Evolutionary conservation across 2,888 invertebrate genomes (phyloP), one percentile per base, ranked within the genome.

Genomic region (Ennomos fuscantarius): DNA sequence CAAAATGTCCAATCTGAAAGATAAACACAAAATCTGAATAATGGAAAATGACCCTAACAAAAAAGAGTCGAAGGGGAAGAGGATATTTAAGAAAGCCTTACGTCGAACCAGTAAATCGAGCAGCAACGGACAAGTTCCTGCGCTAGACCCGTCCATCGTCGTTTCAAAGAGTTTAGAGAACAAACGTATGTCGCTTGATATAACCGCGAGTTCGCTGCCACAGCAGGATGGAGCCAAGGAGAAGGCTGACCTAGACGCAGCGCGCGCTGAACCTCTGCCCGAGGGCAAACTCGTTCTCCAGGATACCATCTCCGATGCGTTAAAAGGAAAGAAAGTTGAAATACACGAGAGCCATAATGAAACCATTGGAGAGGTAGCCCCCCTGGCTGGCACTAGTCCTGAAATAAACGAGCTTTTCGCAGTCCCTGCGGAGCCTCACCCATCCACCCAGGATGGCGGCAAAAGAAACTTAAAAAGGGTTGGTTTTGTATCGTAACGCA

Each of bases 11-110:
- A 74, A 70, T 65, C 66, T 50, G 57, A 63, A 56, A 71, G 62
- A 51, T 61, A 68, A 52, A 56, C 50, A 40, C 63, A 78, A 78
- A 83, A 77, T 66, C 68, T 73, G 70, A 81, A 91, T 87, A 81
- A 91, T 91, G 91, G 91, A 91, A 85, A 87, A 90, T 90, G 90
- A 91, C 80, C 87, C 89, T 69, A 88, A 81, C 68, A 89, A 91
- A 77, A 91, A 90, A 70, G 90, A 89, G 69, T 89, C 89, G 36
- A 90, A 88, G 74, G 90, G 89, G 66, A 92, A 90, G 79, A 83
- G 89, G 74, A 78, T 90, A 70, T 78, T 89, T 44, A 91, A 90
- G 73, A 91, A 88, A 77, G 87, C 85, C 57, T 72, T 86, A 65
- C 81, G 91, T 44, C 84, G 90, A 34, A 86, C 75, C 63, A 90